Evolutionary conservation across 2,113 vertebrate genomes (phyloP).

Genomic region (Trematocara nigrifrons): DNA sequence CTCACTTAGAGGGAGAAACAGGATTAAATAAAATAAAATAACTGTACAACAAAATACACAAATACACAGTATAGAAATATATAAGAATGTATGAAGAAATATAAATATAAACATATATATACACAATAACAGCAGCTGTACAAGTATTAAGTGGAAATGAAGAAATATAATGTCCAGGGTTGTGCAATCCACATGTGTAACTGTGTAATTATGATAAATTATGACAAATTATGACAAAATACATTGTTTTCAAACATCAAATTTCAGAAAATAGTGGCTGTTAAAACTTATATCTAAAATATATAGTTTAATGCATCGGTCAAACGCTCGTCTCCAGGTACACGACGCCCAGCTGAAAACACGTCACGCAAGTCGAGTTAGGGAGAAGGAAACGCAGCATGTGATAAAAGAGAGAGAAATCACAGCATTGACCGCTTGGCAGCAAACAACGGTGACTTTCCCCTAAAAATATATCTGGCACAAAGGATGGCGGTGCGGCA

Average conservation of each 20-base stretch:
- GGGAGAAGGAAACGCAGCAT: neutral
- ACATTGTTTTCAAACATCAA: neutral
- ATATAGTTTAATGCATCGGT: neutral
- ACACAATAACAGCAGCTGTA: no score
- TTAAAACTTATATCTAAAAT: neutral
- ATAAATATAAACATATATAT: no score
- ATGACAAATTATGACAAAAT: neutral
- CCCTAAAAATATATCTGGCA: neutral
- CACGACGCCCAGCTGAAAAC: neutral
- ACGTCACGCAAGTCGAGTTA: neutral
- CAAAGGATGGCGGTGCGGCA: neutral
- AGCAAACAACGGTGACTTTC: neutral
- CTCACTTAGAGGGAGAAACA: no score
- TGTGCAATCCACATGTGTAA: no score
- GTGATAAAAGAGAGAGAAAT: neutral
- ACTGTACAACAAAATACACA: no score
- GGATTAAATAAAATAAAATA: no score
- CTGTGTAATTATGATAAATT: no score
- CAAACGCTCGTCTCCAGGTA: neutral
- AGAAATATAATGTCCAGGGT: no score
- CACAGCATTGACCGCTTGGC: neutral
- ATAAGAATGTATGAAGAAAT: no score
- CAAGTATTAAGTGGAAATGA: no score
- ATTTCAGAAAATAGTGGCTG: neutral
- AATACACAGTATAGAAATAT: no score